Evolutionary conservation across 2,888 invertebrate species (phyloP), one percentile per base, ranked within the genome.

Genomic region (Philereme transversata): DNA sequence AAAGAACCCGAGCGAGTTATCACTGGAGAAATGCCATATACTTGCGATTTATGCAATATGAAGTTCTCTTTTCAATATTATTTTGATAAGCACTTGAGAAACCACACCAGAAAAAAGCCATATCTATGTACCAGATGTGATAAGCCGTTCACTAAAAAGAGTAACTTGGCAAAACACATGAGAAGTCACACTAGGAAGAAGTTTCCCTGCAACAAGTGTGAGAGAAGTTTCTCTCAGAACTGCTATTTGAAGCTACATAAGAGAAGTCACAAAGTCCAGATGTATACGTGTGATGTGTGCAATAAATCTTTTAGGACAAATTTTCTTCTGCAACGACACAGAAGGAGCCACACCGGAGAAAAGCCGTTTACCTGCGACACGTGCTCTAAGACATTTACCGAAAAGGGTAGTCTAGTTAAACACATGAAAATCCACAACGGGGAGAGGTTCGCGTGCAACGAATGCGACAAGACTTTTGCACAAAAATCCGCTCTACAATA

Each of bases 321-420:
- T 48, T 60, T 55, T 41, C 53, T 59, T 0, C 43, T 65, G 8
- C 55, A 41, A 34, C 48, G 50, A 35, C 65, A 65, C 9, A 47
- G 43, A 41, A 33, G 33, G 10, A 60, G n/a, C 4, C 64, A 67
- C 8, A 49, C 59, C 0, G 41, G 53, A 9, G 51, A 49, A 22
- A 67, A 47, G 38, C 52, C 61, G 6, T 58, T 22, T 44, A 46
- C 6, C 0, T 64, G 64, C 47, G 43, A 58, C 7, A 38, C 55
- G 3, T 57, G 57, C n/a, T 0, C 36, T 35, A 58, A 58, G 5
- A 8, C 48, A 4, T 58, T 58, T 8, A 48, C 58, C 5, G 52
- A 52, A 36, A 58, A 58, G 0, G 36, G 43, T 0, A 51, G 38
- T 44, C 22, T 58, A 4, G 43, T 52, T 10, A 47, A 58, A 53